Conservation (phyloP, 2,797 vertebrate species). For the Tragelaphus oryx region DNA sequence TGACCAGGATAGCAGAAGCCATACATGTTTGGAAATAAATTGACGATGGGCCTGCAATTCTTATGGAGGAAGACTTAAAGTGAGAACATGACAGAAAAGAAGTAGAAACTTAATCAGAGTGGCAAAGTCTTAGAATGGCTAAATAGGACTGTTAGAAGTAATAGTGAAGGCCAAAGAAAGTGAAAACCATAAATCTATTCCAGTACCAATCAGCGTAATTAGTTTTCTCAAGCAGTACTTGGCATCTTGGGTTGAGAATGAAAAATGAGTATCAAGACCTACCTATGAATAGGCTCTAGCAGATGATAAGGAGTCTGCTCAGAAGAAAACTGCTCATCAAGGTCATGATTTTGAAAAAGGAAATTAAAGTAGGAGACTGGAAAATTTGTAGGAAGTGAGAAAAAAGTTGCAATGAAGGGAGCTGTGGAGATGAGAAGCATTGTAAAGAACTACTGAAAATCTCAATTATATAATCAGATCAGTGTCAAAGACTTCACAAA, state of each 20-base stretch:
- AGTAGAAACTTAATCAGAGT: not conserved
- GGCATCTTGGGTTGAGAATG: not conserved
- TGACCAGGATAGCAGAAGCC: not conserved
- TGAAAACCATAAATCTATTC: not conserved
- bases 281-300: not conserved
- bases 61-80: not conserved
- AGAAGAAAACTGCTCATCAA: slow-evolving; percentile 20
- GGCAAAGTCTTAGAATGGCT: not conserved
- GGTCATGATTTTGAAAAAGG: not conserved
- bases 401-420: not conserved
- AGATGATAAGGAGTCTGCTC: not conserved
- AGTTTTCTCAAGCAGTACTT: not conserved
- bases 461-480: not conserved
- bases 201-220: not conserved
- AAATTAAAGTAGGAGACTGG: not conserved
- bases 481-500: not conserved
- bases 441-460: not conserved
- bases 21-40: not conserved
- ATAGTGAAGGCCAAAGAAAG: not conserved
- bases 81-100: not conserved
- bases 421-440: not conserved
- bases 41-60: not conserved
- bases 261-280: not conserved
- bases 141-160: not conserved
- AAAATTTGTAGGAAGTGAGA: not conserved